Evolutionary conservation across 2,888 invertebrate species (phyloP), one percentile per base, ranked within the genome.

Genomic region (Cheiracanthium punctorium): DNA sequence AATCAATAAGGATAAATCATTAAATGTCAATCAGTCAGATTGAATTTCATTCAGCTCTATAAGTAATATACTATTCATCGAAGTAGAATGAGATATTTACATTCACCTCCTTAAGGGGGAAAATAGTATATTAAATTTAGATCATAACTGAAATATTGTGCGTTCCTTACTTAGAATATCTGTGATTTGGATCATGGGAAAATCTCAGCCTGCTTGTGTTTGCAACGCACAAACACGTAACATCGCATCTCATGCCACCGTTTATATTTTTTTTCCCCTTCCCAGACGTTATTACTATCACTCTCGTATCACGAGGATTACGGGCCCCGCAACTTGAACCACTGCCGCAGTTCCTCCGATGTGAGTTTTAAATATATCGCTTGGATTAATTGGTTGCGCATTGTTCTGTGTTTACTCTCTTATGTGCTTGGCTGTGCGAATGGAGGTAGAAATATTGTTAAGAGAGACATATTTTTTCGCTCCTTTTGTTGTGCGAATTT

Each of bases 251-350:
- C 20, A 58, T 12, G 5, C 20, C 24, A 48, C 1, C 5, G 58
- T 24, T 1, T 12, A 4, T 37, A 37, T 58, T 24, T 58, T 48
- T 48, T 48, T 48, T 48, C 43, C 14, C 43, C 17, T 7, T 37
- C 37, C 12, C 37, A 37, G 37, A n/a, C n/a, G n/a, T n/a, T n/a
- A n/a, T n/a, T 37, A 37, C 37, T 17, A 65, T 74, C 74, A 69
- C 74, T 52, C 67, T 20, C 67, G 69, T 81, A 81, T 81, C 81
- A 74, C 81, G 69, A 67, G 81, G 82, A 82, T 82, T 82, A 82
- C 58, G 64, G 37, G 12, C 12, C 70, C 82, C 70, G 20, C 37
- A 33, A 52, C 7, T 32, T 2, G 58, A 29, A 20, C 28, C 24
- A 28, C 43, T 28, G 24, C 71, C 24, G 37, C 72, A 28, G 7